Evolutionary conservation across 2,113 vertebrate species (phyloP), one percentile per base, ranked within the genome.

Genomic region (Neomonachus schauinslandi): DNA sequence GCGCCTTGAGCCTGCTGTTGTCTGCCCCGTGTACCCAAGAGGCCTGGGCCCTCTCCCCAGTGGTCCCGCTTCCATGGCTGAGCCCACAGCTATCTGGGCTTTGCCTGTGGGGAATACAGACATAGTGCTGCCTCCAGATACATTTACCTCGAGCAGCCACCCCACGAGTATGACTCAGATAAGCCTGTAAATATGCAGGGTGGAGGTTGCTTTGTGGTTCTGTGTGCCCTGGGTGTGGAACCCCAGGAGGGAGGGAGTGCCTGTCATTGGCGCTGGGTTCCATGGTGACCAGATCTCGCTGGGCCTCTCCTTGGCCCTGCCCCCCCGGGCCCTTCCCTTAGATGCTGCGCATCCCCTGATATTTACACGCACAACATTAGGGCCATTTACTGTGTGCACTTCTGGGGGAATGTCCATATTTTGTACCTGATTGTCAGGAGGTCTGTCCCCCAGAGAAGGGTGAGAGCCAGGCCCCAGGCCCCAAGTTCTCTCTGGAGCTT

Each of bases 1-100:
- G 28, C 4, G 4, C 63, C 82, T 49, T 42, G n/a, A 61, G 26
- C n/a, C 65, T 10, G 15, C 18, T 63, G 4, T 10, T 5, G 0
- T 18, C 33, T 76, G 49, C 59, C 51, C 42, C 5, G 4, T 16
- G 57, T 10, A 2, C 28, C 14, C 1, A 10, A 51, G 15, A 14
- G 36, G 36, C 69, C 79, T 53, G n/a, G 13, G 36, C n/a, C 26
- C 28, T 83, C 10, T 7, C 22, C 69, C 36, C 22, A 21, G 55
- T 0, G 7, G 31, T 55, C 87, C 15, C 8, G 4, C 8, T 55
- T 24, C 28, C 0, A 0, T 0, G 22, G 26, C n/a, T 26, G 42
- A 91, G 74, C 65, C 28, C 18, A 14, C 4, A 22, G 42, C 31
- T 59, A 49, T 59, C 42, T 72, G 61, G 28, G 10, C 53, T 72